Base-by-base conservation (phyloP, 1,140 invertebrate genomes). In the Choristoneura fumiferana region DNA sequence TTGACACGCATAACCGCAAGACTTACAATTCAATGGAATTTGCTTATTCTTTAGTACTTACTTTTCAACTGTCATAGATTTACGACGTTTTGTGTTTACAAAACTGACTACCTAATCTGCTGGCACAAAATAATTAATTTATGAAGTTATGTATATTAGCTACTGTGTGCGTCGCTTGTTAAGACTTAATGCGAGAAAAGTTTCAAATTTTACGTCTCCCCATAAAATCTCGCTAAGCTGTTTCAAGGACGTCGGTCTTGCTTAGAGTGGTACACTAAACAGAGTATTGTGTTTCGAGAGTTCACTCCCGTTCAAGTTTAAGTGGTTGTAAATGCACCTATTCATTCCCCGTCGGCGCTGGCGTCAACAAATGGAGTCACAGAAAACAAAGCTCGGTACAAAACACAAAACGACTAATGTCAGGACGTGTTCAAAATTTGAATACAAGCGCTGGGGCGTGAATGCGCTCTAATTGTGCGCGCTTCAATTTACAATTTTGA, bases 381-480 rank as follows among this genome's bases (percentile, higher is more conserved):
- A 49, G 52, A 63, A 74, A 78, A 78, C 72, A 75, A 78, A 69
- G 67, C 68, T 35, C 37, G 40, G 58, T 45, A 62, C 54, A 54
- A 58, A 67, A 71, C n/a, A 69, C 67, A 69, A 67, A 72, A 72
- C 64, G 9, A 53, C n/a, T 63, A 65, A 65, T 67, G 60, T 69
- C 60, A 58, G 57, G 57, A 52, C 40, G 67, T 59, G 68, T 73
- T 78, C 69, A 66, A 76, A 79, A 81, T 81, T 83, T 84, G 72
- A 84, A 83, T 84, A 86, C 78, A 81, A 86, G 69, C 67, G 76
- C 60, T 67, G 71, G 78, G 78, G 79, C 75, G 81, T 81, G 78
- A 83, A 73, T 71, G 67, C 70, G 61, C 58, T 67, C 71, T 78
- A 78, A 80, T 78, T 81, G 78, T 77, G 63, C 65, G 61, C 63